phyloP scores from a whole-genome alignment of 1,140 invertebrate genomes.

The Manduca sexta region DNA sequence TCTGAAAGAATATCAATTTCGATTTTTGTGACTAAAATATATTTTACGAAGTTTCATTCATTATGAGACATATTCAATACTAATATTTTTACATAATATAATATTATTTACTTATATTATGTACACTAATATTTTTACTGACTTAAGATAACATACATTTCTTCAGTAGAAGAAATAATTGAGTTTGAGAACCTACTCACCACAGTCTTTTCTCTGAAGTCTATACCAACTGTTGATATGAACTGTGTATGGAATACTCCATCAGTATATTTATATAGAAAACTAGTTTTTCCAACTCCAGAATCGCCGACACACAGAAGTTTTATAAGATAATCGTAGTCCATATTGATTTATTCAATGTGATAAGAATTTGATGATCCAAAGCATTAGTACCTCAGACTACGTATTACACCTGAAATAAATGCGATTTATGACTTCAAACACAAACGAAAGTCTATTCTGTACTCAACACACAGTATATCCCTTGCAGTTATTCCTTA shows the following conservation, averaged over 20 bases:
- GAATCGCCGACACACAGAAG: constrained; percentile 95
- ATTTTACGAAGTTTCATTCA: no score
- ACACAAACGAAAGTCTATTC: no score
- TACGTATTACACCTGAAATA: no score
- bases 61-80: constrained; percentile 6
- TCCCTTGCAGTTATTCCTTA: no score
- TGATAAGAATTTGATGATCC: neutral
- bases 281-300: constrained; percentile 94
- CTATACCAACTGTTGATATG: constrained; percentile 98
- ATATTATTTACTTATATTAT: no score
- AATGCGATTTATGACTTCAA: neutral
- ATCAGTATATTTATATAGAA: constrained; percentile 96
- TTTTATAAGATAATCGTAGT: constrained; percentile 98
- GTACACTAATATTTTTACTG: no score
- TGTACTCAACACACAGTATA: no score
- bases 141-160: no score
- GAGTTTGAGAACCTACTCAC: constrained; percentile 79
- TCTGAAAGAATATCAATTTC: constrained; percentile 71
- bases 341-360: no score
- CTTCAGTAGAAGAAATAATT: no score
- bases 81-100: no score
- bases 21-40: no score
- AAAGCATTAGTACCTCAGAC: constrained; percentile 9
- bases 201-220: constrained; percentile 96
- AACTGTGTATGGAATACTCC: constrained; percentile 93